Base-by-base conservation (phyloP, 2,888 invertebrate species). In the Elysia crispata region DNA sequence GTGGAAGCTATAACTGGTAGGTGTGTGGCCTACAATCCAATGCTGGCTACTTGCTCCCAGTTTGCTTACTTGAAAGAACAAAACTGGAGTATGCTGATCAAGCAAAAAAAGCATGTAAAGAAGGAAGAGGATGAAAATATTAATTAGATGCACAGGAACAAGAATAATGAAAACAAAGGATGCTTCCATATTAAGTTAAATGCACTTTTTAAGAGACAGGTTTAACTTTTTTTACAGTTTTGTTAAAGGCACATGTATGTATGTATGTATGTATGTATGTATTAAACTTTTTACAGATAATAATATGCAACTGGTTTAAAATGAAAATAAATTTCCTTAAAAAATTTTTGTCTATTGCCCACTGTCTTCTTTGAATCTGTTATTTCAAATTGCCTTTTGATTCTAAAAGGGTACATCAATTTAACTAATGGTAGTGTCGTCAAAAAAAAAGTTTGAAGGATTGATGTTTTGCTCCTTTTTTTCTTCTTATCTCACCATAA, bases 1-100 rank as follows among this genome's bases (percentile, higher is more conserved):
- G 83, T 90, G n/a, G 86, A 86, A 57, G 86, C 88, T 67, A 88
- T 90, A 15, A 88, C 88, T 76, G 89, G 90, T 90, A 83, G 69
- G 81, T 77, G 79, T 49, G 74, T 69, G 11, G 67, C 60, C 23
- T 28, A 49, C 18, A 77, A 74, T 28, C 79, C 76, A 18, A 41
- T 64, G 30, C 72, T 79, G 25, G 23, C 28, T 1, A 67, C 31
- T 15, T 79, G 79, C n/a, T 30, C 54, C 28, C 74, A 75, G 15
- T 67, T 74, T 67, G 25, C 54, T 3, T 30, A 66, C 13, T 15
- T 57, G 13, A 74, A 67, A 67, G 75, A 79, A 13, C 30, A 66
- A n/a, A 60, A 67, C 31, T 79, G 79, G 79, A 79, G 79, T 23
- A 49, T 80, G 18, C 49, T 77, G n/a, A 75, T 23, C 28, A 80